Evolutionary conservation across 2,113 vertebrate genomes (phyloP).

Genomic region (Misgurnus mizolepis): DNA sequence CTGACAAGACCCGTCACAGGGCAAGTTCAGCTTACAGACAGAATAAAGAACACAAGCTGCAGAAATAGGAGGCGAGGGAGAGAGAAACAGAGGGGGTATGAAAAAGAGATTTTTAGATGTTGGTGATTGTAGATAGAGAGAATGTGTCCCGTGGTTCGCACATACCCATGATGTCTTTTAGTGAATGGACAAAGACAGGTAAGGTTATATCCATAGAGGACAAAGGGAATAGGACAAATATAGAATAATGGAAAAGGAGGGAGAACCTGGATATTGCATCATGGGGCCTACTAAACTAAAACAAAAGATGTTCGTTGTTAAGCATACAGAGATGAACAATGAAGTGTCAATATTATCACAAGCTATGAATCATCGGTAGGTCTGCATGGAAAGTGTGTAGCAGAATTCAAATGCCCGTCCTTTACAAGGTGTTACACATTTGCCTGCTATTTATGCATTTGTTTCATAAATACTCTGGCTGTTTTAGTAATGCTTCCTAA

Average conservation of each 20-base stretch:
- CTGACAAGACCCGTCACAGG: slow-evolving; percentile 64
- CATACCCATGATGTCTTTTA: slow-evolving; percentile 64
- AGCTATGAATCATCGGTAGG: not conserved
- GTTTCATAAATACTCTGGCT: too few relatives aligned
- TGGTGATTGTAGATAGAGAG: slow-evolving; percentile 61
- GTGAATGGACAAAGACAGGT: slow-evolving; percentile 56
- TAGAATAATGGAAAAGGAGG: slow-evolving; percentile 6
- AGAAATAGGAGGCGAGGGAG: slow-evolving; percentile 25
- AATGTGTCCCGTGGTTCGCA: slow-evolving; percentile 49
- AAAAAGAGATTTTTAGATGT: slow-evolving; percentile 43
- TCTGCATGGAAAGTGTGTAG: not conserved
- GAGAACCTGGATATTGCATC: slow-evolving; percentile 15
- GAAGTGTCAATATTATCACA: not conserved
- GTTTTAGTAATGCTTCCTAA: too few relatives aligned
- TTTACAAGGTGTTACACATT: not conserved
- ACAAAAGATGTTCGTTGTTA: not conserved
- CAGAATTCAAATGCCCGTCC: not conserved
- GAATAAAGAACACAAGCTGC: slow-evolving; percentile 44
- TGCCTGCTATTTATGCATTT: too few relatives aligned
- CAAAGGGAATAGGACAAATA: slow-evolving; percentile 29
- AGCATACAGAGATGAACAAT: not conserved
- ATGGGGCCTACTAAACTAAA: slow-evolving; percentile 17
- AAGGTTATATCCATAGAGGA: slow-evolving; percentile 32
- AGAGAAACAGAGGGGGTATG: slow-evolving; percentile 19
- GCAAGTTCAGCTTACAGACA: slow-evolving; percentile 48